Conservation (phyloP, 2,888 invertebrate genomes). For the Apodemia hepburni region DNA sequence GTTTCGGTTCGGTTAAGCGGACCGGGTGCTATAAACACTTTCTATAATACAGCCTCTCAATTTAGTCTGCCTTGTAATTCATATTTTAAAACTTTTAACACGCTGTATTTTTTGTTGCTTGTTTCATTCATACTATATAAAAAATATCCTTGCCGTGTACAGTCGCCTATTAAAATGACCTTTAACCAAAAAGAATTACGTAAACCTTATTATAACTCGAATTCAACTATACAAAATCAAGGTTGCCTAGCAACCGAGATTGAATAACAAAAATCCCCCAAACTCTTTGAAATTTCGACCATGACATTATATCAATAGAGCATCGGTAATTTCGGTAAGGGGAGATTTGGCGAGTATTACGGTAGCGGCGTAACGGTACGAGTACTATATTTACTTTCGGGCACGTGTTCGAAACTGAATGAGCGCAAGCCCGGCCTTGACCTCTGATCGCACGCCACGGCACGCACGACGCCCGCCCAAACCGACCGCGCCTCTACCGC, state of each 20-base stretch:
- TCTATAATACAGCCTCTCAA: no score
- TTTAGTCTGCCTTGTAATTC: background rate
- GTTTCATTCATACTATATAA: conserved; percentile 2
- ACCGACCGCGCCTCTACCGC: conserved; percentile 64
- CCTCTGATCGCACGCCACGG: conserved; percentile 61
- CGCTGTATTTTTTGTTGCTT: background rate
- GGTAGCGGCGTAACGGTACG: conserved; percentile 54
- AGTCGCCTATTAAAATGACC: background rate
- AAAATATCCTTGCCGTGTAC: background rate
- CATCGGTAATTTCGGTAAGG: conserved; percentile 14
- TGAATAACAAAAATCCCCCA: background rate
- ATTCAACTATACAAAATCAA: conserved; percentile 2
- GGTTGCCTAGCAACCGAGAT: background rate
- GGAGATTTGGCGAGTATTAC: conserved; percentile 39
- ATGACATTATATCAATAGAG: conserved; percentile 14
- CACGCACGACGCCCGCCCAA: conserved; percentile 49
- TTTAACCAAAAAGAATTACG: background rate
- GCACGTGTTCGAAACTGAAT: conserved; percentile 75
- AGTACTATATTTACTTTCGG: conserved; percentile 75
- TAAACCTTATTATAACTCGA: background rate
- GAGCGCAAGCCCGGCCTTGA: conserved; percentile 74
- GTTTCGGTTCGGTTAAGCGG: no score
- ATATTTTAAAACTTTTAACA: background rate
- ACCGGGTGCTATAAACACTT: no score
- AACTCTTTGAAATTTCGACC: background rate